Percentiles rank a stretch among this genome's conserved stretches.
Conservation (phyloP, 2,113 vertebrate genomes). For the Clinocottus analis region DNA sequence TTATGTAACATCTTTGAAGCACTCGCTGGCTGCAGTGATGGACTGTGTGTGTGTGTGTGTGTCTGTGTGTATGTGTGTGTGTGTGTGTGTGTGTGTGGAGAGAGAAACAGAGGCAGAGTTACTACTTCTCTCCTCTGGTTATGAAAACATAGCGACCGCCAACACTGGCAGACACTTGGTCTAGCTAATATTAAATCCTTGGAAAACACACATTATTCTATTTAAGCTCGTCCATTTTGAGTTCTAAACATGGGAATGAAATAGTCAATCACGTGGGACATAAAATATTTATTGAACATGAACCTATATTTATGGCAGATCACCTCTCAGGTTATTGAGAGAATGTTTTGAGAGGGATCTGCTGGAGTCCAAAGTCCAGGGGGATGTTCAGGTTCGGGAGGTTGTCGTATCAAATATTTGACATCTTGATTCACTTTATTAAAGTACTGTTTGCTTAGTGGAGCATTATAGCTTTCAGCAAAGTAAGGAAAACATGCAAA, state of each 20-base stretch:
- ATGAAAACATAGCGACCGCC: constrained; percentile 63
- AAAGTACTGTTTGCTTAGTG: constrained; percentile 26
- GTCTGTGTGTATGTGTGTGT: constrained; percentile 21
- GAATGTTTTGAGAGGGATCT: constrained; percentile 53
- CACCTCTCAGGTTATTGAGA: constrained; percentile 37
- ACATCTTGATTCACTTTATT: constrained; percentile 65
- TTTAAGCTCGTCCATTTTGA: constrained; percentile 32
- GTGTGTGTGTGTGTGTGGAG: constrained; percentile 28
- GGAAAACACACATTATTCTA: constrained; percentile 58
- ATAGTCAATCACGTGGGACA: constrained; percentile 42
- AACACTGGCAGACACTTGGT: constrained; percentile 56
- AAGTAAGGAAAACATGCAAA: constrained; percentile 12
- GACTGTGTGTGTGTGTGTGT: constrained; percentile 27
- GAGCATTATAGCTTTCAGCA: constrained; percentile 32
- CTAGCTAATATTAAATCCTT: constrained; percentile 65
- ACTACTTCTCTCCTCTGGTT: constrained; percentile 58
- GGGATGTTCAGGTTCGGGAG: constrained; percentile 36
- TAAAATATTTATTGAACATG: constrained; percentile 48
- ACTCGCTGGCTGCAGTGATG: background rate
- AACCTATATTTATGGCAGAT: constrained; percentile 43
- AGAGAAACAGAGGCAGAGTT: constrained; percentile 38
- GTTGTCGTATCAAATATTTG: constrained; percentile 53
- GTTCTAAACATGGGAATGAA: constrained; percentile 41
- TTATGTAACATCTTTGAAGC: constrained; percentile 37
- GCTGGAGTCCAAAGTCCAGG: constrained; percentile 39